These are phyloP conservation scores for Callyntrura sp. DNA, from an alignment of 2,888 invertebrate species.

Conservation along the genomic window DNA sequence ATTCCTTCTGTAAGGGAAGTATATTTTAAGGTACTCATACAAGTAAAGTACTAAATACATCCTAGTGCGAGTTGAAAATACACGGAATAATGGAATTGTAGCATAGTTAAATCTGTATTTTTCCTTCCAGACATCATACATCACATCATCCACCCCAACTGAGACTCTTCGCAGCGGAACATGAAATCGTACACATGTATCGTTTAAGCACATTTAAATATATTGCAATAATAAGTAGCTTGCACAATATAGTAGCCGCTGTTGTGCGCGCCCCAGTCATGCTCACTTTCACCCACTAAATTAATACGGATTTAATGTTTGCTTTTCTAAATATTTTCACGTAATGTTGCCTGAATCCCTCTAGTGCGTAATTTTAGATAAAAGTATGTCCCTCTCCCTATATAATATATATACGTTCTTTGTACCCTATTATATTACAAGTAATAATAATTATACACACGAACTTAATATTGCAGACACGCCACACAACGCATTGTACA, in stretches of 20 bases:
- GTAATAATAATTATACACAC: conserved; percentile 11
- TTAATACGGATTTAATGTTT: conserved; percentile 59
- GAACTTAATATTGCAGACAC: conserved; percentile 47
- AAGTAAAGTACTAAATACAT: too few relatives aligned
- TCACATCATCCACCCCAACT: too few relatives aligned
- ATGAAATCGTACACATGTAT: neutral
- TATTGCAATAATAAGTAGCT: neutral
- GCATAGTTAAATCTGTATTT: too few relatives aligned
- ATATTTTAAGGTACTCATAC: too few relatives aligned
- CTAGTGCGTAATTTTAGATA: neutral
- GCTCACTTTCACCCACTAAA: conserved; percentile 35
- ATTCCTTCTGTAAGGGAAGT: too few relatives aligned
- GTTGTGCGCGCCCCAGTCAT: neutral
- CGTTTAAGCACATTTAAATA: neutral
- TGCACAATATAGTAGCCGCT: too few relatives aligned
- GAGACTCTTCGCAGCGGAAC: too few relatives aligned
- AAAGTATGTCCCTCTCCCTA: neutral
- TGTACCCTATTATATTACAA: neutral
- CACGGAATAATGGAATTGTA: too few relatives aligned
- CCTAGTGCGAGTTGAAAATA: too few relatives aligned
- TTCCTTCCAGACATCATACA: too few relatives aligned
- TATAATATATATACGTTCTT: neutral
- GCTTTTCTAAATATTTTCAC: neutral
- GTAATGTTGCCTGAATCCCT: conserved; percentile 3
- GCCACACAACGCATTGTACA: conserved; percentile 53